These are phyloP conservation scores for Ctenomys sociabilis DNA, from an alignment of 2,113 vertebrate species.

Conservation along the genomic window DNA sequence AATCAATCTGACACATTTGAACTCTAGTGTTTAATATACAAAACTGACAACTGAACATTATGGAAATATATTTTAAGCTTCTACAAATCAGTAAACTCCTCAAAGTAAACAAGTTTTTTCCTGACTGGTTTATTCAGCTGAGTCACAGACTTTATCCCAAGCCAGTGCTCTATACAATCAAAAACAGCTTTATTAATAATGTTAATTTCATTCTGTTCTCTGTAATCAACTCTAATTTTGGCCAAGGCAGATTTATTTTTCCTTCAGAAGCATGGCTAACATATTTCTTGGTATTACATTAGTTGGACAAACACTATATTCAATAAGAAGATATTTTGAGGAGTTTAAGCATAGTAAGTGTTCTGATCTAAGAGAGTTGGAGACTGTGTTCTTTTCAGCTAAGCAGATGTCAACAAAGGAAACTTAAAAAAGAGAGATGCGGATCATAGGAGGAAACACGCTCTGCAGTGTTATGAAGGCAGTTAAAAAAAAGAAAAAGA, in stretches of 20 bases:
- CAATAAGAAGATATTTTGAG: neutral
- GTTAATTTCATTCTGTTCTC: neutral
- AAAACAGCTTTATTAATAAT: constrained; percentile 12
- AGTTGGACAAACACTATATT: neutral
- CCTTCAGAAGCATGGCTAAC: neutral
- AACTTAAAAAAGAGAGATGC: neutral
- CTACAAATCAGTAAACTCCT: neutral
- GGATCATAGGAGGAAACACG: neutral
- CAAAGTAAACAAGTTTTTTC: neutral
- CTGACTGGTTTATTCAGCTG: neutral
- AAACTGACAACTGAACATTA: neutral
- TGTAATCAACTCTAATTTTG: constrained; percentile 35
- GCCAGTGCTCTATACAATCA: neutral
- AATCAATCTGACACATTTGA: neutral
- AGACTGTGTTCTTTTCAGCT: neutral
- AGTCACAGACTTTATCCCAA: neutral
- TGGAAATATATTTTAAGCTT: neutral
- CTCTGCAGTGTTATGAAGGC: neutral
- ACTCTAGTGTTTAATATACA: neutral
- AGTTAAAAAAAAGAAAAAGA: neutral
- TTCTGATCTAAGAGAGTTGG: neutral
- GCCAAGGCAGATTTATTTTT: neutral
- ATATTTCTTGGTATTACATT: neutral
- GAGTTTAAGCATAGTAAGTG: neutral
- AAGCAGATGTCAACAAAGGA: neutral